Evolutionary conservation across 2,113 vertebrate genomes (phyloP).

Genomic region (Rhinogobius similis): DNA sequence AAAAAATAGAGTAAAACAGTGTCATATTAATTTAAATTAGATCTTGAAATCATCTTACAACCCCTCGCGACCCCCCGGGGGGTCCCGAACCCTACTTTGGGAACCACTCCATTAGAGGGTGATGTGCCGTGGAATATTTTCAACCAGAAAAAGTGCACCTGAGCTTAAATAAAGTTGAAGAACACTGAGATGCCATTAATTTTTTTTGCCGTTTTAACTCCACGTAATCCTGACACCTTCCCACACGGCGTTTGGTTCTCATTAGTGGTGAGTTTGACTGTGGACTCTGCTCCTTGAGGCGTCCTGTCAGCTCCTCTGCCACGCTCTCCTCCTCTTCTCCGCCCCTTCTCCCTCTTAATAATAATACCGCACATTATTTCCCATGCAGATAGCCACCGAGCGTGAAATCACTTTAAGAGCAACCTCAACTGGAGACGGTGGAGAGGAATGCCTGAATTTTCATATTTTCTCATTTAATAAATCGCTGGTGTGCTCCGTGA

Average conservation of each 20-base stretch:
- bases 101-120: too few species aligned
- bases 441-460: constrained; percentile 61
- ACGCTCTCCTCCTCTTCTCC: constrained; percentile 38
- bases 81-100: too few species aligned
- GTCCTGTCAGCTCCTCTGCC: constrained; percentile 41
- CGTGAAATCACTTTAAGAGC: constrained; percentile 74
- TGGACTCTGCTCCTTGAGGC: constrained; percentile 31
- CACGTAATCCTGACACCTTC: too few species aligned
- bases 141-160: too few species aligned
- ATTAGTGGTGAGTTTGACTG: constrained; percentile 37
- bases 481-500: constrained; percentile 55
- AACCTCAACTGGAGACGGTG: constrained; percentile 54
- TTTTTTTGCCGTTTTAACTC: too few species aligned
- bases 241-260: not conserved
- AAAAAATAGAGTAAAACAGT: too few species aligned
- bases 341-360: constrained; percentile 59
- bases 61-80: too few species aligned
- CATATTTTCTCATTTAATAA: constrained; percentile 69
- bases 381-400: constrained; percentile 66
- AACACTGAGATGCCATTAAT: too few species aligned
- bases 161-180: too few species aligned
- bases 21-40: too few species aligned
- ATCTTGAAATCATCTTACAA: too few species aligned
- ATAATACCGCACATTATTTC: constrained; percentile 63
- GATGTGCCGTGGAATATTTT: too few species aligned